A percentile compares a stretch with the other conserved stretches of the same genome.
Conservation (phyloP, 2,113 vertebrate genomes). For the Cathartes aura region DNA sequence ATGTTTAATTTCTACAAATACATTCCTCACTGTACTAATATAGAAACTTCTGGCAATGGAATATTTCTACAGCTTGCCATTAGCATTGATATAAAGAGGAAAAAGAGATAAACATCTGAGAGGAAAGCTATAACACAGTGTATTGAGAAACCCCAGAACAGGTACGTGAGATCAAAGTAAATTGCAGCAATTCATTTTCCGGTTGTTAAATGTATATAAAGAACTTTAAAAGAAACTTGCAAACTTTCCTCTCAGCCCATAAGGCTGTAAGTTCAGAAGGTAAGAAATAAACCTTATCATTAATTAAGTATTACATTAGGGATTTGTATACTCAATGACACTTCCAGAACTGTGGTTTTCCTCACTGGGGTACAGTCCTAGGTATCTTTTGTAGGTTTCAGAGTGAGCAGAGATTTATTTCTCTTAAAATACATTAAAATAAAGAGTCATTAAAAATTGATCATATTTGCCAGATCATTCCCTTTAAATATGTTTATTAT, state of each 20-base stretch:
- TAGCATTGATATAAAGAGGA: background rate
- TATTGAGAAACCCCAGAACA: background rate
- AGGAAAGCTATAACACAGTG: background rate
- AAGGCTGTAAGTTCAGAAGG: background rate
- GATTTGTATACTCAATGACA: background rate
- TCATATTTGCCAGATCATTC: background rate
- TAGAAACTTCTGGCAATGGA: background rate
- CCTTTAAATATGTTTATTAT: background rate
- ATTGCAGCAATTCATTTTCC: background rate
- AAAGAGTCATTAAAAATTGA: background rate
- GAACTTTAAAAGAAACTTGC: background rate
- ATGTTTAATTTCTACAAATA: background rate
- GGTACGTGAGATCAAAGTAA: background rate
- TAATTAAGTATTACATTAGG: background rate
- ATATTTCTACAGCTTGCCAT: background rate
- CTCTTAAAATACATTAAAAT: background rate
- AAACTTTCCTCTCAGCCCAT: background rate
- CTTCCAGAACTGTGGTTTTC: background rate
- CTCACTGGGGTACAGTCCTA: background rate
- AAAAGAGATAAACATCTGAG: background rate
- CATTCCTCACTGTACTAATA: background rate
- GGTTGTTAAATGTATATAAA: background rate
- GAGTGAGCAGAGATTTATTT: background rate
- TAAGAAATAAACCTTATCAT: background rate
- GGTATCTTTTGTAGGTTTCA: background rate